Conservation (phyloP, 2,888 invertebrate species). For the Epistrophe eligans region DNA sequence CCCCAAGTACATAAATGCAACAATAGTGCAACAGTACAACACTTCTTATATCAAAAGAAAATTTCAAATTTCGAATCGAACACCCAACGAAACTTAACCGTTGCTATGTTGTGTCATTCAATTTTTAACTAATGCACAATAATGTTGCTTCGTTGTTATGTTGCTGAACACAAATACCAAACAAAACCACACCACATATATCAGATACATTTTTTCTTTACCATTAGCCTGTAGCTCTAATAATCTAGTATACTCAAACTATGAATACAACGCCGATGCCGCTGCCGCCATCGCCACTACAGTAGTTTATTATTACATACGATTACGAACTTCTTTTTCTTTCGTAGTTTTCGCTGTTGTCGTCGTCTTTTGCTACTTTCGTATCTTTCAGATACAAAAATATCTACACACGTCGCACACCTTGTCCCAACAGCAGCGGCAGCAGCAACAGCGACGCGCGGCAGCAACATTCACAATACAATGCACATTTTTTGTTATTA, state of each 20-base stretch:
- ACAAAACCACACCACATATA: conserved; percentile 22
- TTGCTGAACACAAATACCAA: conserved; percentile 34
- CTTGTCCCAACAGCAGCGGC: conserved; percentile 26
- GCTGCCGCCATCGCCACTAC: conserved; percentile 1
- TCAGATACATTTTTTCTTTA: conserved; percentile 40
- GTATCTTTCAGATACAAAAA: conserved; percentile 67
- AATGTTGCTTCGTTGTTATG: conserved; percentile 71
- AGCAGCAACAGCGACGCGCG: not conserved
- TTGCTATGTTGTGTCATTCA: conserved; percentile 59
- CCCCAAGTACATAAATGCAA: not conserved
- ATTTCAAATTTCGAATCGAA: conserved; percentile 52
- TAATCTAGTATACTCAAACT: conserved; percentile 11
- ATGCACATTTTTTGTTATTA: conserved; percentile 73
- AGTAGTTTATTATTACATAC: conserved; percentile 45
- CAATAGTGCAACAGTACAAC: conserved; percentile 33
- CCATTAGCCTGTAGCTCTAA: conserved; percentile 20
- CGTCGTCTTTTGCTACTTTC: conserved; percentile 6
- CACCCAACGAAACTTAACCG: conserved; percentile 69
- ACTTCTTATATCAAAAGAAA: conserved; percentile 36
- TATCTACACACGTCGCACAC: conserved; percentile 60
- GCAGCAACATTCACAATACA: conserved; percentile 63
- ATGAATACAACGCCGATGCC: not conserved
- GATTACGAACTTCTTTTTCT: conserved; percentile 33
- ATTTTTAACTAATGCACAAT: conserved; percentile 40
- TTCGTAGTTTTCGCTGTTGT: conserved; percentile 6